These are phyloP conservation scores for Rugalucina vietnamica DNA, from an alignment of 2,888 invertebrate genomes.

Conservation along the genomic window DNA sequence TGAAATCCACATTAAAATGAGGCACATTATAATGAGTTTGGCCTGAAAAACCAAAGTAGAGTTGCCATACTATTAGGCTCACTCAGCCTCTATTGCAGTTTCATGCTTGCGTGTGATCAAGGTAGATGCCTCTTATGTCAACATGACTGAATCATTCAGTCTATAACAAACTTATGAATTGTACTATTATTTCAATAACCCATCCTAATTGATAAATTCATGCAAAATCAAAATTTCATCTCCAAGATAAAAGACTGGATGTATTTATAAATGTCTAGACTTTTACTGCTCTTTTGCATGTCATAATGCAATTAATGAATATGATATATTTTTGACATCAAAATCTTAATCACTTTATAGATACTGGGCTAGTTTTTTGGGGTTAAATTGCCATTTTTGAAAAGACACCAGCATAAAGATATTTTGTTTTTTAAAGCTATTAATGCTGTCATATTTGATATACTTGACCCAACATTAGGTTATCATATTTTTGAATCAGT, in stretches of 20 bases:
- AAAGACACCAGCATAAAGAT: not conserved
- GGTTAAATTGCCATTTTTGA: not conserved
- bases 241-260: not conserved
- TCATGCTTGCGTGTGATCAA: no score
- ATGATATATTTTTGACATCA: slow-evolving; percentile 6
- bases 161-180: no score
- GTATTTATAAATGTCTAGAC: slow-evolving; percentile 2
- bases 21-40: no score
- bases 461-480: not conserved
- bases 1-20: no score
- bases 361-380: not conserved
- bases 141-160: no score
- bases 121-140: no score
- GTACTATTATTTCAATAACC: no score
- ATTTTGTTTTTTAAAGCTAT: not conserved
- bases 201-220: slow-evolving; percentile 12
- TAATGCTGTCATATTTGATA: slow-evolving; percentile 12
- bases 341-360: not conserved
- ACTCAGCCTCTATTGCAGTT: no score
- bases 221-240: not conserved
- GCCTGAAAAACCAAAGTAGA: no score
- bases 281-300: not conserved
- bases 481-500: slow-evolving; percentile 4
- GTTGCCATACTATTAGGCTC: no score
- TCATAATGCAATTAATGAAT: not conserved